phyloP scores from a whole-genome alignment of 1,140 invertebrate genomes.

The Achatina immaculata region DNA sequence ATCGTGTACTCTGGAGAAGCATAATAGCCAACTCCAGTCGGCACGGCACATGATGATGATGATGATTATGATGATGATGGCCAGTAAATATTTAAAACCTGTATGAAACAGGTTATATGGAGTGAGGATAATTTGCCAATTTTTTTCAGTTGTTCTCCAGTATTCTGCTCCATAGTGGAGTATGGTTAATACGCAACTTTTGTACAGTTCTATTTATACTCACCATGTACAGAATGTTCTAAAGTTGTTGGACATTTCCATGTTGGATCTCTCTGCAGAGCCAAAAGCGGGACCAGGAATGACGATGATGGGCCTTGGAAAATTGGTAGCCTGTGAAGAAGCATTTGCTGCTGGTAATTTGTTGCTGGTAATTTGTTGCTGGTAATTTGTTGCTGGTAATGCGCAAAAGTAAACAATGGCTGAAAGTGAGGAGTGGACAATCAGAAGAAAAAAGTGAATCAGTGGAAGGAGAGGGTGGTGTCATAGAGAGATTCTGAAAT shows the following conservation, averaged over 20 bases:
- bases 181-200: too few relatives aligned
- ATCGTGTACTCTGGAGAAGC: too few relatives aligned
- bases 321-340: slow-evolving; percentile 41
- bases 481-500: too few relatives aligned
- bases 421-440: background rate
- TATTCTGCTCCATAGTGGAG: too few relatives aligned
- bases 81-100: too few relatives aligned
- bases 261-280: slow-evolving; percentile 18
- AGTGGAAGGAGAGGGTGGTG: background rate
- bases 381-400: background rate
- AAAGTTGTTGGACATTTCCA: slow-evolving; percentile 37
- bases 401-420: background rate
- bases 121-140: too few relatives aligned
- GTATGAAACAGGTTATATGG: too few relatives aligned
- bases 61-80: too few relatives aligned
- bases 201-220: too few relatives aligned
- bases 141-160: too few relatives aligned
- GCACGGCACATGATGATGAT: too few relatives aligned
- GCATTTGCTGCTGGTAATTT: background rate
- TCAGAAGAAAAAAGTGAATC: background rate
- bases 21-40: too few relatives aligned
- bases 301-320: slow-evolving; percentile 48
- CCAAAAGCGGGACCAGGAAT: slow-evolving; percentile 44
- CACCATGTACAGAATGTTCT: background rate
- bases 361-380: background rate